Base-by-base conservation (phyloP, 2,113 vertebrate genomes). In the Lampris megalopsis region DNA sequence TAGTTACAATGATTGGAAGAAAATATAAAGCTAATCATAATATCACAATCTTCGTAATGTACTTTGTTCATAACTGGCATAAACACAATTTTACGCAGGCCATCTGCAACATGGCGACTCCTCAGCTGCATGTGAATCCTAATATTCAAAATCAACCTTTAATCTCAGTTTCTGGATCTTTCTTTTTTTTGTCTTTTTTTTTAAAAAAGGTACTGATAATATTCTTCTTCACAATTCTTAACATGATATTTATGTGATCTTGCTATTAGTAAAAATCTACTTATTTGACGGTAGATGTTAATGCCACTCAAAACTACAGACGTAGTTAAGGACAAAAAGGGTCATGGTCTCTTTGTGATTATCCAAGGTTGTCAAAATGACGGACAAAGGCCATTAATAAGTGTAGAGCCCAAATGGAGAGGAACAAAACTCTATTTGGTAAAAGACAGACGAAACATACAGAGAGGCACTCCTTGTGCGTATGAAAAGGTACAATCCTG, bases 1-100 rank as follows among this genome's bases (percentile, higher is more conserved):
- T 91, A 91, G 91, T 92, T 91, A 90, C 84, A 92, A 84, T 89
- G 89, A 93, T 87, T 89, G 83, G 66, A 81, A 86, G 63, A 70
- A 89, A 84, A 76, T 74, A 86, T 83, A 83, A 81, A 90, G 75
- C 71, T 80, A 84, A 83, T 69, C 85, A 83, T 71, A 84, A 78
- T 75, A 85, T 73, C 66, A 85, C 74, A 85, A 84, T 79, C 77
- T 85, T 67, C 85, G 24, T 65, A 24, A 10, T 80, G 59, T 75
- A 61, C 80, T 87, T 86, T 84, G 71, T 75, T 86, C 71, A 49
- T 79, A 68, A 80, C 56, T 73, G 79, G 61, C 71, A 72, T 80
- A 54, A 79, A 73, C 54, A 69, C 52, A 70, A 37, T 36, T 72
- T 71, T 6, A 54, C 9, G 24, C 40, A 61, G 66, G 68, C 72